A percentile compares a stretch with the other conserved stretches of the same genome.
Conservation (phyloP, 2,797 vertebrate species). For the Leuciscus waleckii region DNA sequence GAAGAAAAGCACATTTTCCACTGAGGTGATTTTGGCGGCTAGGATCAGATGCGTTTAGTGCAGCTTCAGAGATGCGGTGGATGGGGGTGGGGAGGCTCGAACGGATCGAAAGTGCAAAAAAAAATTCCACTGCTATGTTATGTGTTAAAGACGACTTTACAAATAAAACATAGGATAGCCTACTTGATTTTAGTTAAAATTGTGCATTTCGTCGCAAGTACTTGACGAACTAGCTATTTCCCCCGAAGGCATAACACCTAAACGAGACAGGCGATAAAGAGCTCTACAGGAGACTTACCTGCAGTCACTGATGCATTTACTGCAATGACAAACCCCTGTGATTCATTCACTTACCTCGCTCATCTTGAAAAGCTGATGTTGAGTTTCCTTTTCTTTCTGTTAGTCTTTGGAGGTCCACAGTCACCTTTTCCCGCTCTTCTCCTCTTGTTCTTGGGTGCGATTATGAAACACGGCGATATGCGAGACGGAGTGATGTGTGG, state of each 20-base stretch:
- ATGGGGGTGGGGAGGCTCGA: constrained; percentile 36
- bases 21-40: not conserved
- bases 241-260: not conserved
- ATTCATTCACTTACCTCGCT: constrained; percentile 76
- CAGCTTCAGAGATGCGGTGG: constrained; percentile 44
- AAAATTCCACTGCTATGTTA: not conserved
- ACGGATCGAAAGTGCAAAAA: not conserved
- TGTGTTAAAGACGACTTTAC: not conserved
- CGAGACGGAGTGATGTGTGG: constrained; percentile 11
- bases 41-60: not conserved
- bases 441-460: not conserved
- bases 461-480: constrained; percentile 9
- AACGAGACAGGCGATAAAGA: not conserved
- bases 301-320: constrained; percentile 34
- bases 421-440: constrained; percentile 7
- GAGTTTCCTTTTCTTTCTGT: constrained; percentile 58
- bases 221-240: not conserved
- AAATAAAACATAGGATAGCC: too few species aligned
- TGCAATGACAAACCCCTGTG: constrained; percentile 20
- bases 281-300: constrained; percentile 35
- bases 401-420: not conserved
- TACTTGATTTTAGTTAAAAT: not conserved
- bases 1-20: not conserved
- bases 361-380: constrained; percentile 69
- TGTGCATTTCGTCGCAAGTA: not conserved